Evolutionary conservation across 2,888 invertebrate species (phyloP), one percentile per base, ranked within the genome.

Genomic region (Leucozona laternaria): DNA sequence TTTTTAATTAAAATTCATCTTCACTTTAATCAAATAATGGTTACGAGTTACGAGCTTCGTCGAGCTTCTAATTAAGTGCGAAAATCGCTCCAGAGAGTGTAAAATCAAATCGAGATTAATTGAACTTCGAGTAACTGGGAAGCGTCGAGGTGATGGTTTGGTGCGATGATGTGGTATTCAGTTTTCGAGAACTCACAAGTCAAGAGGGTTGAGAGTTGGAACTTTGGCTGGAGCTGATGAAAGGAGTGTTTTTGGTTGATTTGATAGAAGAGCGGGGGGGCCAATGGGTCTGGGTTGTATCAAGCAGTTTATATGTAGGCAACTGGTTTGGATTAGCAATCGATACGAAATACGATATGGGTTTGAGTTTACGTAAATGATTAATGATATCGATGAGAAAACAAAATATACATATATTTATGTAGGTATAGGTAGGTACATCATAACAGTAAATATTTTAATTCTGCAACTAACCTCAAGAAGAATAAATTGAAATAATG

Each of bases 1-100:
- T 90, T 92, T 92, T 92, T 92, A 92, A 92, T 92, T 92, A 92
- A 92, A 92, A 92, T 92, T 92, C 91, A 92, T 92, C 91, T 92
- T 91, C 91, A 91, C 91, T 91, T 92, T 92, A 92, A 92, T 92
- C 92, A 92, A 92, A 92, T 92, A 90, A 92, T 91, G 90, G 89
- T 89, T 60, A 40, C 58, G 58, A 58, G 58, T 58, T 89, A 88
- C 83, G 76, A 89, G 88, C 89, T 85, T 75, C 86, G 82, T 71
- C 86, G 82, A 58, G 89, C 90, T 91, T 92, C 91, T 92, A 92
- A 92, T 92, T 92, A 92, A 92, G 92, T 92, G 92, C 91, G 92
- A 92, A 91, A 91, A 92, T 91, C 91, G 90, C 91, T 91, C 43
- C 25, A 75, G 90, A 91, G 91, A 91, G 90, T 91, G 91, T 91